Percentiles rank a stretch among this genome's conserved stretches.
phyloP scores from a whole-genome alignment of 2,113 vertebrate species.

The Bufo bufo region DNA sequence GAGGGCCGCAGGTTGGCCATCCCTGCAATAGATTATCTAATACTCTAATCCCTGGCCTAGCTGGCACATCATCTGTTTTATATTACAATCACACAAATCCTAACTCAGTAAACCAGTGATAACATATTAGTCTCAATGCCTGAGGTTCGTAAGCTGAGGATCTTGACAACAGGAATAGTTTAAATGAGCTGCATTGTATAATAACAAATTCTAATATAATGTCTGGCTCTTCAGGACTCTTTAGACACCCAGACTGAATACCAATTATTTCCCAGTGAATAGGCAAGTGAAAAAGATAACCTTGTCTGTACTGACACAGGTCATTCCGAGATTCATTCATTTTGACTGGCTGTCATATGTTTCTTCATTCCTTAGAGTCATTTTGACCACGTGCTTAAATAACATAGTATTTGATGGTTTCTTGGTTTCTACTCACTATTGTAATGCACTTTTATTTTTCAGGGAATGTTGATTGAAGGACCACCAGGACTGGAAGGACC shows the following conservation, averaged over 20 bases:
- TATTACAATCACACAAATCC: background rate
- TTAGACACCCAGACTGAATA: background rate
- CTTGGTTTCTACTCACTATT: background rate
- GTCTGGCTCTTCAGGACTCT: conserved; percentile 33
- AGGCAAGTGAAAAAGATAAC: background rate
- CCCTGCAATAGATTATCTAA: background rate
- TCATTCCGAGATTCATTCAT: conserved; percentile 7
- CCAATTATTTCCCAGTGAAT: conserved; percentile 26
- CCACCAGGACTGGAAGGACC: conserved; percentile 87
- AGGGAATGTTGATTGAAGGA: conserved; percentile 99
- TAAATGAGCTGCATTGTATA: background rate
- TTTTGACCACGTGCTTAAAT: background rate
- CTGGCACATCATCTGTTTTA: background rate
- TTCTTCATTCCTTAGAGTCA: conserved; percentile 5
- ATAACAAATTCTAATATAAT: conserved; percentile 28
- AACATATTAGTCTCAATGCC: background rate
- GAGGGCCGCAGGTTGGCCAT: too few relatives aligned
- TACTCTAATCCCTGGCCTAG: background rate
- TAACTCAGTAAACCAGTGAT: conserved; percentile 18
- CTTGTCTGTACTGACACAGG: background rate
- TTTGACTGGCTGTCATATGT: background rate
- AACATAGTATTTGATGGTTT: background rate
- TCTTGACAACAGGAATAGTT: background rate
- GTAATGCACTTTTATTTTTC: conserved; percentile 46
- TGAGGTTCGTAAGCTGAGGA: background rate